Base-by-base conservation (phyloP, 1,140 invertebrate genomes). In the Drosophila fuyamai region DNA sequence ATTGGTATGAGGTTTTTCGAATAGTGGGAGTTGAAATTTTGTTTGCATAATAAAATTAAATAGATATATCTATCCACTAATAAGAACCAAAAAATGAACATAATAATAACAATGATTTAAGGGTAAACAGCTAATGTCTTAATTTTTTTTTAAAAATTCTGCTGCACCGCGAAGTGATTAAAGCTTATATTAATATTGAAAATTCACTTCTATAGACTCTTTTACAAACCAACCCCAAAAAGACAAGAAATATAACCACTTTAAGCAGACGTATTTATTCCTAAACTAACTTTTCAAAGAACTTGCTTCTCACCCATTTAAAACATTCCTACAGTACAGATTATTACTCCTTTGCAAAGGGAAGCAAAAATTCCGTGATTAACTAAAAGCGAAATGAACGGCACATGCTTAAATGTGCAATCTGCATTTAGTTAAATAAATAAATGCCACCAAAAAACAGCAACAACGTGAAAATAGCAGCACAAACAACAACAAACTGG, bases 391-490 rank as follows among this genome's bases (percentile, higher is more conserved):
- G 16, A 76, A 76, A 46, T 76, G 73, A 57, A 53, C 65, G 14
- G 27, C 36, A 29, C 18, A 70, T 62, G 63, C 65, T 62, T 48
- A 77, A 77, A 77, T 70, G 75, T 77, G 75, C 75, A 77, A 77
- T 77, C 75, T 77, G 63, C 75, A 77, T 77, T 77, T 70, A 77
- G 75, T 77, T 77, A 59, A 77, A 77, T 77, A 77, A 77, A 77
- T 77, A 77, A 77, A 77, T 29, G 53, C 47, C 13, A 51, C n/a
- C 23, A 35, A 78, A 68, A 55, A 51, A 44, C 40, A 50, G 40
- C 66, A 62, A 55, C 66, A 60, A 70, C 72, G 63, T 47, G 48
- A 44, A 51, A 68, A 51, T 36, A 66, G 47, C 32, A 60, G 41
- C 43, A 74, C 43, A 53, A 72, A 41, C 47, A 60, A 68, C 55